Base-by-base conservation (phyloP, 92 coral and sea anemone species). In the Heliopora coerulea region DNA sequence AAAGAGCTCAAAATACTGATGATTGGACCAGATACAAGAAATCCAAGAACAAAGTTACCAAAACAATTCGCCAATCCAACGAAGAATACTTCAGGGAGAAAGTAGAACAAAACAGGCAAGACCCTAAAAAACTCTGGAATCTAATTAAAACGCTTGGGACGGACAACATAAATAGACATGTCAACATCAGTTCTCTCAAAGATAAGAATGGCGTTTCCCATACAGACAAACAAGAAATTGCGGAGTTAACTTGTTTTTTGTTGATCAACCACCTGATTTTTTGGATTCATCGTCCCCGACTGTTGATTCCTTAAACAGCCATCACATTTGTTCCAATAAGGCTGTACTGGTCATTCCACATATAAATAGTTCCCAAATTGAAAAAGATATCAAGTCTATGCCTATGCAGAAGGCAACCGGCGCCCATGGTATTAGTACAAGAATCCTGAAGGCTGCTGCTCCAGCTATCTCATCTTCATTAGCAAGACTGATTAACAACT, bases 391-490 rank as follows among this genome's bases (percentile, higher is more conserved):
- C 11, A 4, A 37, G 11, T 37, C 42, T 37, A 4, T 79, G 17
- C 83, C 83, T 9, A 8, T 54, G 6, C 67, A 80, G 25, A 61
- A 80, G 32, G 84, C 84, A 26, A 80, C 84, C 14, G 84, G 83
- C 10, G 65, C 67, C 26, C 66, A 79, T 19, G 78, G 83, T 28
- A 50, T 56, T 13, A 67, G 83, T 29, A 32, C 77, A 3, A 79
- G 54, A 37, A 32, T 59, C 17, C 18, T 32, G 44, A 42, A 42
- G 26, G 62, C 72, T 33, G 76, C 81, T 81, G 82, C 76, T 28
- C 67, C 85, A 61, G 82, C 82, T 42, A 76, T 73, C 32, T 37
- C 63, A 42, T n/a, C 27, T 7, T 61, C 81, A 33, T 39, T 62
- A 14, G 28, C 61, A 44, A 27, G 54, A 39, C 49, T 64, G 13